Percentiles rank a stretch among this genome's conserved stretches.
Conservation (phyloP, 37 sponge, comb jelly and placozoan species). For the Spongia lamella region DNA sequence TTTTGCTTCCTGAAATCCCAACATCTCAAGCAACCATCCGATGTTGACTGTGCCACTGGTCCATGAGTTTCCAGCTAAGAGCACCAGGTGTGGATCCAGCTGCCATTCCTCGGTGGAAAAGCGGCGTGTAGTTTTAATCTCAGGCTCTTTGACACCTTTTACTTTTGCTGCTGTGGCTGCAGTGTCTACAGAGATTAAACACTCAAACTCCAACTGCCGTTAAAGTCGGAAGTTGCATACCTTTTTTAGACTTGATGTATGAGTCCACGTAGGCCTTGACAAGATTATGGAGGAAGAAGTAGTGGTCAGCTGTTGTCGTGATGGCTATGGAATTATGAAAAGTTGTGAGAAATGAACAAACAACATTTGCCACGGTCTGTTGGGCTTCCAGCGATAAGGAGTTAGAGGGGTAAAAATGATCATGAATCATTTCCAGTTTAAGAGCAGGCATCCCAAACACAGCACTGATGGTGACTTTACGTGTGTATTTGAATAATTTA, state of each 20-base stretch:
- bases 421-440: constrained; percentile 53
- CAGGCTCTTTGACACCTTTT: not conserved
- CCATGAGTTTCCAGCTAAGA: constrained; percentile 61
- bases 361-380: constrained; percentile 46
- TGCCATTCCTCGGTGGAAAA: constrained; percentile 88
- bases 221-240: not conserved
- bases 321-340: constrained; percentile 73
- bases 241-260: constrained; percentile 53
- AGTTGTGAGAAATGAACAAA: constrained; percentile 62
- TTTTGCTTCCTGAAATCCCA: constrained; percentile 90
- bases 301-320: constrained; percentile 84
- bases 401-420: constrained; percentile 75
- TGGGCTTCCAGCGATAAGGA: not conserved
- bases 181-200: not conserved
- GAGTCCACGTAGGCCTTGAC: constrained; percentile 77
- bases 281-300: constrained; percentile 90
- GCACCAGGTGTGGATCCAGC: constrained; percentile 82
- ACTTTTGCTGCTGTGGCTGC: not conserved
- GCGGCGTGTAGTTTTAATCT: not conserved
- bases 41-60: constrained; percentile 87
- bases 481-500: constrained; percentile 30
- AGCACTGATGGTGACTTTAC: constrained; percentile 46
- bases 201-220: not conserved
- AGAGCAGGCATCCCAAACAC: constrained; percentile 70
- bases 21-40: constrained; percentile 85